phyloP scores from a whole-genome alignment of 2,888 invertebrate genomes.

The Teleiodes luculella region DNA sequence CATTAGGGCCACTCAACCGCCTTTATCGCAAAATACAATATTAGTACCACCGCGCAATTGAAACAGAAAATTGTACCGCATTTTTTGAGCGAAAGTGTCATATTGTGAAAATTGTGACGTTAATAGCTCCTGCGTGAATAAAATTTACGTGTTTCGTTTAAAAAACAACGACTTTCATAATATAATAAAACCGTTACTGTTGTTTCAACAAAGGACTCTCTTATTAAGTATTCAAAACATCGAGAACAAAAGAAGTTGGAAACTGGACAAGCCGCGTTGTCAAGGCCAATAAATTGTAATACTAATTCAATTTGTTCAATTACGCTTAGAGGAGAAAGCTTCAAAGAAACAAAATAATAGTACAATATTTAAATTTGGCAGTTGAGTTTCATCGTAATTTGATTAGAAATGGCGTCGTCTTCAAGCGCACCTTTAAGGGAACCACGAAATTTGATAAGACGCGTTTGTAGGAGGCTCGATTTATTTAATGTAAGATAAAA shows the following conservation, averaged over 20 bases:
- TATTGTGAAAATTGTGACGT: slow-evolving; percentile 13
- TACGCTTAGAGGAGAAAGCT: neutral
- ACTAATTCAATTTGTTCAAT: slow-evolving; percentile 10
- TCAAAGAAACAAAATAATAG: slow-evolving; percentile 8
- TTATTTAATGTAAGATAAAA: slow-evolving; percentile 52
- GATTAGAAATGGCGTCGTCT: neutral
- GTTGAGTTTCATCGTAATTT: neutral
- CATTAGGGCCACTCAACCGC: slow-evolving; percentile 54
- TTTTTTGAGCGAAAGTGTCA: slow-evolving; percentile 15
- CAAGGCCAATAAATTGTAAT: slow-evolving; percentile 5
- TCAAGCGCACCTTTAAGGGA: neutral
- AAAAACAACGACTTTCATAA: slow-evolving; percentile 2
- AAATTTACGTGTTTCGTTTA: slow-evolving; percentile 19
- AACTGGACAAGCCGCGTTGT: neutral
- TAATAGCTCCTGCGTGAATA: slow-evolving; percentile 18
- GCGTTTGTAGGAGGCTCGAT: slow-evolving; percentile 23
- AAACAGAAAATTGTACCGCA: slow-evolving; percentile 13
- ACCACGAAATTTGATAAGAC: slow-evolving; percentile 8
- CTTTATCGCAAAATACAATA: slow-evolving; percentile 27
- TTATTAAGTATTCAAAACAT: slow-evolving; percentile 16
- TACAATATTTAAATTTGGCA: slow-evolving; percentile 1
- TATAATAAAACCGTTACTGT: slow-evolving; percentile 12
- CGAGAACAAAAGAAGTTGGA: slow-evolving; percentile 2
- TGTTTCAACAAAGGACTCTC: slow-evolving; percentile 15
- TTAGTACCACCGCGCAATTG: slow-evolving; percentile 13